Evolutionary conservation across 1,140 invertebrate genomes (phyloP).

Genomic region (Drosophila carrolli): DNA sequence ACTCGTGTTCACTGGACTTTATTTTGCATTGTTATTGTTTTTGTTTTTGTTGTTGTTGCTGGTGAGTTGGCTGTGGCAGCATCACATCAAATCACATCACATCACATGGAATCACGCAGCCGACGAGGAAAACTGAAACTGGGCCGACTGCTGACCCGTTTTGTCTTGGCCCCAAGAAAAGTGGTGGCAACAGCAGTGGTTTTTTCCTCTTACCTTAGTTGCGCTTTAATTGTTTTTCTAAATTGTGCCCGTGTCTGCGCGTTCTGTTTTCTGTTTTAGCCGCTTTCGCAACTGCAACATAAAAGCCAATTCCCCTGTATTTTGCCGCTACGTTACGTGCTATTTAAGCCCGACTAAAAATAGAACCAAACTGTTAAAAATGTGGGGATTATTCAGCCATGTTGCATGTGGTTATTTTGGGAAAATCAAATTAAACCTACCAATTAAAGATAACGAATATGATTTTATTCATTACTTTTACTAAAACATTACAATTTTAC

Average conservation of each 20-base stretch:
- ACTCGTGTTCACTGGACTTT: slow-evolving; percentile 55
- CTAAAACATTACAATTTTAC: no score
- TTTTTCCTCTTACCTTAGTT: slow-evolving; percentile 52
- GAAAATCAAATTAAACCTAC: not conserved
- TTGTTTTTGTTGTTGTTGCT: slow-evolving; percentile 16
- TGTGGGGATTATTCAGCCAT: not conserved
- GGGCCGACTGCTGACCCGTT: slow-evolving; percentile 49
- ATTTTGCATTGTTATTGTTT: slow-evolving; percentile 43
- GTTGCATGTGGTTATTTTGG: not conserved
- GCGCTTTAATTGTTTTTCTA: slow-evolving; percentile 74
- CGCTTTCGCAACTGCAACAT: slow-evolving; percentile 65
- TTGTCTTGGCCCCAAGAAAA: slow-evolving; percentile 20
- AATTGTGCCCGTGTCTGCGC: slow-evolving; percentile 54
- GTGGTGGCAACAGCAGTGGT: slow-evolving; percentile 20
- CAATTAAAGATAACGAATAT: not conserved
- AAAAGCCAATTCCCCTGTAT: slow-evolving; percentile 32
- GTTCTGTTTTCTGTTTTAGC: slow-evolving; percentile 19
- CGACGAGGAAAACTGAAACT: slow-evolving; percentile 37
- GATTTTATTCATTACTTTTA: no score
- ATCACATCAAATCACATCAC: slow-evolving; percentile 10
- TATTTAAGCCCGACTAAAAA: slow-evolving; percentile 26
- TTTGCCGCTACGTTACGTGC: slow-evolving; percentile 44
- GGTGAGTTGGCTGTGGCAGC: slow-evolving; percentile 37
- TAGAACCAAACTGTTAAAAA: slow-evolving; percentile 6
- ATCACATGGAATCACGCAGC: slow-evolving; percentile 18